A percentile compares a stretch with the other conserved stretches of the same genome.
phyloP scores from a whole-genome alignment of 2,113 vertebrate genomes.

The Mastomys coucha region DNA sequence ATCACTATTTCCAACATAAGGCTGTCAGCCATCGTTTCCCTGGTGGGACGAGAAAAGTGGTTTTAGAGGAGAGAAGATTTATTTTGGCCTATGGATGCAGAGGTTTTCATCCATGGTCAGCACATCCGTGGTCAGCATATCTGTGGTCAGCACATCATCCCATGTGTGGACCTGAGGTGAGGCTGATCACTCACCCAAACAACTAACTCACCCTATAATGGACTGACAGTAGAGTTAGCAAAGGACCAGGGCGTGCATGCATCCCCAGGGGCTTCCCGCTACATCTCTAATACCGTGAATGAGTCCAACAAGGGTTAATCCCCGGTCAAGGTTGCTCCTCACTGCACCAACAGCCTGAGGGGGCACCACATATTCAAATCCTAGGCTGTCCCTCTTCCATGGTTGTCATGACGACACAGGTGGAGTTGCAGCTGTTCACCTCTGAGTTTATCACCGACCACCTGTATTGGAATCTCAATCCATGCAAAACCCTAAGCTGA shows the following conservation, averaged over 20 bases:
- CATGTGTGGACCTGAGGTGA: not conserved
- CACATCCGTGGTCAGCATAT: not conserved
- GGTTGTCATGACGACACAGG: accelerated
- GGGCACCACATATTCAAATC: not conserved
- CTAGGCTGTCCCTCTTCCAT: not conserved
- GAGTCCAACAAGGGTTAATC: not conserved
- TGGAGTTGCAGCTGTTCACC: not conserved
- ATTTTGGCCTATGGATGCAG: no score
- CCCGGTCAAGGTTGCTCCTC: not conserved
- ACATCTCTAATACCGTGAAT: not conserved
- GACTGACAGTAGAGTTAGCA: not conserved
- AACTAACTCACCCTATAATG: not conserved
- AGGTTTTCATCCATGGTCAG: not conserved
- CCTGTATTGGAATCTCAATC: not conserved
- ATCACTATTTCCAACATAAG: not conserved
- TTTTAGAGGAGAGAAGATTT: not conserved
- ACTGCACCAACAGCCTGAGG: not conserved
- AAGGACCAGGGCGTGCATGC: no score
- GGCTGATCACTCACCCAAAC: not conserved
- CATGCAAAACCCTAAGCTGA: not conserved
- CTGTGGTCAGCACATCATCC: not conserved
- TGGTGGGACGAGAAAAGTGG: not conserved
- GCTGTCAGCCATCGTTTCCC: not conserved
- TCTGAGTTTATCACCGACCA: not conserved
- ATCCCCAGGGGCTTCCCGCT: no score